phyloP scores from a whole-genome alignment of 2,888 invertebrate genomes.

The Drosophila kambysellisi region DNA sequence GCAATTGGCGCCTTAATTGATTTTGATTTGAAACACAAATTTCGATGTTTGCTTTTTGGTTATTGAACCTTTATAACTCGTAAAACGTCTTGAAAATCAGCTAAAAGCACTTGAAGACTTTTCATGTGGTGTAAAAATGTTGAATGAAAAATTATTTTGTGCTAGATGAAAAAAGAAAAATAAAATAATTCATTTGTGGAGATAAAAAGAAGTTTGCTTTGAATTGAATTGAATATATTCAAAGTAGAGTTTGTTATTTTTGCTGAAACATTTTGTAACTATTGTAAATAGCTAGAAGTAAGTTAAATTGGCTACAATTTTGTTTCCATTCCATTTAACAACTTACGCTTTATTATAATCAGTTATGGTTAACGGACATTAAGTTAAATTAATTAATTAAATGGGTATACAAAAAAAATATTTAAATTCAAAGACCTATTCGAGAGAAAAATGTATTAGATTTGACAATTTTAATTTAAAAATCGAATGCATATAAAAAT shows the following conservation, averaged over 20 bases:
- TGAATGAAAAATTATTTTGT: slow-evolving; percentile 49
- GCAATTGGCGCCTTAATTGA: slow-evolving; percentile 79
- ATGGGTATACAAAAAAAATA: neutral
- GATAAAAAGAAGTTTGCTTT: neutral
- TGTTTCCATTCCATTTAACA: too few relatives aligned
- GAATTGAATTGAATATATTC: neutral
- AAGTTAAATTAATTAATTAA: neutral
- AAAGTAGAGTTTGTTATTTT: neutral
- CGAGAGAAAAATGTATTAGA: neutral
- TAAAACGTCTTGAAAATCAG: slow-evolving; percentile 30
- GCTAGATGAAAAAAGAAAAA: neutral
- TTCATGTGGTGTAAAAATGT: slow-evolving; percentile 72
- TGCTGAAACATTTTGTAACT: neutral
- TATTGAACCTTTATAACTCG: slow-evolving; percentile 65
- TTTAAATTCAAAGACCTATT: neutral
- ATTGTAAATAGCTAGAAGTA: neutral
- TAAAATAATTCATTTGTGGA: neutral
- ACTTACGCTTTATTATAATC: neutral
- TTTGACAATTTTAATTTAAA: neutral
- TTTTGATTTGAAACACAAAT: slow-evolving; percentile 69
- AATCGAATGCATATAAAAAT: neutral
- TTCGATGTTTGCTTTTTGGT: slow-evolving; percentile 47
- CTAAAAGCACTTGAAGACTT: slow-evolving; percentile 56
- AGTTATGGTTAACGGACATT: neutral
- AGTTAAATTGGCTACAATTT: neutral